These are phyloP conservation scores for Doris montereyensis DNA, from an alignment of 2,888 invertebrate species.

Conservation along the genomic window DNA sequence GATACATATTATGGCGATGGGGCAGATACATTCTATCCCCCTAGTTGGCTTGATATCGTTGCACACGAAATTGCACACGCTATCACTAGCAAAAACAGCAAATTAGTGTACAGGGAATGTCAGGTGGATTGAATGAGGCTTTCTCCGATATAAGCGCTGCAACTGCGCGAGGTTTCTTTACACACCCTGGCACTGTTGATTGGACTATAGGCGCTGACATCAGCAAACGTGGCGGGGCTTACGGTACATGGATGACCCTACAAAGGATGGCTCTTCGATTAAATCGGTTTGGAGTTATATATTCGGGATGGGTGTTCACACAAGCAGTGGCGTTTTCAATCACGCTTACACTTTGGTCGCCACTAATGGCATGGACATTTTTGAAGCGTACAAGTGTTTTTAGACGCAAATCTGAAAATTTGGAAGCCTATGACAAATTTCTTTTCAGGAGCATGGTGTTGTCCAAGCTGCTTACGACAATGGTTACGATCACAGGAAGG, in stretches of 20 bases:
- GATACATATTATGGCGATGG: conserved; percentile 57
- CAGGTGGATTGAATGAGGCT: background rate
- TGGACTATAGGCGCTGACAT: background rate
- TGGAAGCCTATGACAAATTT: conserved; percentile 47
- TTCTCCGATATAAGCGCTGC: background rate
- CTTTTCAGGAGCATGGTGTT: conserved; percentile 51
- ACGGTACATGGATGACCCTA: background rate
- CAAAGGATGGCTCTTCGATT: background rate
- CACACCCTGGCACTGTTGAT: background rate
- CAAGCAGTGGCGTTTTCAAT: background rate
- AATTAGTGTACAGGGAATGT: conserved; percentile 33
- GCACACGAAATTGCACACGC: conserved; percentile 59
- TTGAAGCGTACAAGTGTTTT: conserved; percentile 49
- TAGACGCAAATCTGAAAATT: conserved; percentile 56
- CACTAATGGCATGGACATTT: conserved; percentile 45
- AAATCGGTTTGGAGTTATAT: background rate
- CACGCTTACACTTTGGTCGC: conserved; percentile 47
- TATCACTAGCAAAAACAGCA: conserved; percentile 50
- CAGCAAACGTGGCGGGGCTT: background rate
- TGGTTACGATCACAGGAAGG: conserved; percentile 45
- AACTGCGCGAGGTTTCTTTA: background rate
- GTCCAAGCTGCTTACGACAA: conserved; percentile 55
- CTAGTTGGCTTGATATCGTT: conserved; percentile 51
- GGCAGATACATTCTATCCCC: conserved; percentile 45
- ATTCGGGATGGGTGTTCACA: background rate